A percentile compares a stretch with the other conserved stretches of the same genome.
Evolutionary conservation across 2,888 invertebrate genomes (phyloP).

Genomic region (Dynastes hyllus): DNA sequence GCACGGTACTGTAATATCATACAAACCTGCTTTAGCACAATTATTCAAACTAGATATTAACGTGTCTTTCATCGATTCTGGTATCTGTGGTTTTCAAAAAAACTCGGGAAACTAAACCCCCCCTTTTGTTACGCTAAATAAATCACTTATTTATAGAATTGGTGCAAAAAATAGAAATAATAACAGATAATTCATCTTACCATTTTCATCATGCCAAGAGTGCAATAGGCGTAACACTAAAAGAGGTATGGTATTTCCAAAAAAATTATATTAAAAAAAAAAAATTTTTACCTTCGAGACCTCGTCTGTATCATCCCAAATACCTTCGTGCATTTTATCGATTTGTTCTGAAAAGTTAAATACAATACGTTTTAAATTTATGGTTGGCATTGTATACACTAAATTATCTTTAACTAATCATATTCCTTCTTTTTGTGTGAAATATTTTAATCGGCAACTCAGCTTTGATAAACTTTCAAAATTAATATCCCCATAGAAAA

Average conservation of each 20-base stretch:
- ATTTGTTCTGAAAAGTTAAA: conserved; percentile 55
- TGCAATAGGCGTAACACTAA: conserved; percentile 73
- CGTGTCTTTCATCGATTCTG: conserved; percentile 71
- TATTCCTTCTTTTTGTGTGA: too few relatives aligned
- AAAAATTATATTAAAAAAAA: too few relatives aligned
- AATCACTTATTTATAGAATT: conserved; percentile 9
- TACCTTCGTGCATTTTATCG: conserved; percentile 58
- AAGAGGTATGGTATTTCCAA: conserved; percentile 54
- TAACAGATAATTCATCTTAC: conserved; percentile 64
- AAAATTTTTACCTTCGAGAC: conserved; percentile 50
- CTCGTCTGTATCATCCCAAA: conserved; percentile 56
- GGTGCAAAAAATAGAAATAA: not conserved
- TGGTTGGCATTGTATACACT: not conserved
- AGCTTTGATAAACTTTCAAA: too few relatives aligned
- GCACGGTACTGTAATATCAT: not conserved
- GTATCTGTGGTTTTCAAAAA: too few relatives aligned
- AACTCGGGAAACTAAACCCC: too few relatives aligned
- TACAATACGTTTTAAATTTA: not conserved
- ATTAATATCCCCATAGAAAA: not conserved
- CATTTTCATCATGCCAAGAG: conserved; percentile 72
- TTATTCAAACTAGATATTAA: conserved; percentile 71
- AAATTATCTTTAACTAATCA: too few relatives aligned
- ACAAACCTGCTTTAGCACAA: conserved; percentile 71
- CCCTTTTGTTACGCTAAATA: conserved; percentile 72
- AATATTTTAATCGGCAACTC: too few relatives aligned